Base-by-base conservation (phyloP, 1,140 invertebrate genomes). In the Melipona quadrifasciata region DNA sequence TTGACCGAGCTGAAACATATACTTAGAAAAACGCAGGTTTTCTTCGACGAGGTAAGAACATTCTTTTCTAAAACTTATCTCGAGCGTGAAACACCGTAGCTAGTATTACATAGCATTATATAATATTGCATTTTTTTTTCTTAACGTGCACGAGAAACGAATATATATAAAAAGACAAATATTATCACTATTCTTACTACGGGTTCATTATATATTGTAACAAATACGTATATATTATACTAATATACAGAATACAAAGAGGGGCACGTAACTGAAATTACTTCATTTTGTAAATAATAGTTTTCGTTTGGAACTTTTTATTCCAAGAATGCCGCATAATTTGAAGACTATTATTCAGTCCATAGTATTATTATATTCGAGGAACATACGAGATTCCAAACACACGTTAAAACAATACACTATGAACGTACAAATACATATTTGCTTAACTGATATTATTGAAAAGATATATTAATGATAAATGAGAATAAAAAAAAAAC, bases 1-100 rank as follows among this genome's bases (percentile, higher is more conserved):
- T 95, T 99, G 57, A 99, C 98, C 0, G 99, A 99, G 94, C 95
- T 99, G 74, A 99, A 99, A 93, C 98, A 99, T 92, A 99, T 99
- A 90, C 95, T 99, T 74, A 96, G 97, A 86, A 99, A 99, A 95
- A 99, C 99, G 34, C 98, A 99, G 96, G 97, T 97, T 64, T 99
- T 99, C 95, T 99, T 99, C 93, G 98, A 99, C 90, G 99, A 99
- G 97, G 99, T 99, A 96, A 96, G 96, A 17, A 67, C 14, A 0
- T 1, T 21, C 24, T 47, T 27, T 57, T 55, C 21, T 68, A 61
- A 78, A 61, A 12, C 5, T n/a, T 67, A 31, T 64, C 2, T 73
- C 16, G 24, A 6, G 14, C 14, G 4, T 55, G 55, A 53, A 55
- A 82, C 14, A 24, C n/a, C n/a, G 53, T 82, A 75, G 34, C 19